phyloP scores from a whole-genome alignment of 2,888 invertebrate species.

The Ochlodes sylvanus region DNA sequence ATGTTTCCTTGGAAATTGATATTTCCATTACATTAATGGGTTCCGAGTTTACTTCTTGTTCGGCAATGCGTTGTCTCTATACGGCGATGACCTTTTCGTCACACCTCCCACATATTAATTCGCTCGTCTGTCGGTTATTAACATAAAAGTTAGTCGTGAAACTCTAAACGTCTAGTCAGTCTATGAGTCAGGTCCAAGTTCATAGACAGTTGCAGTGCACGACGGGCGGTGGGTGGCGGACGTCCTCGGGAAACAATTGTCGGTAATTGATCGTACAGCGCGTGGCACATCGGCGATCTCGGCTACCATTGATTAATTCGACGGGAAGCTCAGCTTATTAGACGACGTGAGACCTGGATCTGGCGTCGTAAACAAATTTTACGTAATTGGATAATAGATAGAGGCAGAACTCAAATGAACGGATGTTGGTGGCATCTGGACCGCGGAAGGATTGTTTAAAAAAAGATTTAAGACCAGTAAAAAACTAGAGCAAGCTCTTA shows the following conservation, averaged over 20 bases:
- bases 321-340: conserved; percentile 36
- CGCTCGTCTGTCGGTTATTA: no score
- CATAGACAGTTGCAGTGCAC: conserved; percentile 22
- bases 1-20: no score
- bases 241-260: conserved; percentile 45
- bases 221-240: conserved; percentile 49
- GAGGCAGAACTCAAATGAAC: neutral
- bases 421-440: neutral
- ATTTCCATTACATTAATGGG: no score
- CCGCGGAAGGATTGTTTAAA: neutral
- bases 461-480: no score
- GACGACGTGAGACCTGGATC: conserved; percentile 16
- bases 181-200: conserved; percentile 52
- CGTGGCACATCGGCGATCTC: conserved; percentile 21
- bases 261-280: conserved; percentile 54
- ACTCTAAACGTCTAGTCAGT: conserved; percentile 48
- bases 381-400: neutral
- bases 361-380: conserved; percentile 4
- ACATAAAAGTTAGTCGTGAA: no score
- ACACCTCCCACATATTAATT: no score
- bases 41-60: no score
- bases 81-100: no score
- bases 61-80: no score
- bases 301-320: conserved; percentile 36
- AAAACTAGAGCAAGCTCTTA: no score